A percentile compares a stretch with the other conserved stretches of the same genome.
phyloP scores from a whole-genome alignment of 2,888 invertebrate genomes.

The Chaetogeoica ovagalla region DNA sequence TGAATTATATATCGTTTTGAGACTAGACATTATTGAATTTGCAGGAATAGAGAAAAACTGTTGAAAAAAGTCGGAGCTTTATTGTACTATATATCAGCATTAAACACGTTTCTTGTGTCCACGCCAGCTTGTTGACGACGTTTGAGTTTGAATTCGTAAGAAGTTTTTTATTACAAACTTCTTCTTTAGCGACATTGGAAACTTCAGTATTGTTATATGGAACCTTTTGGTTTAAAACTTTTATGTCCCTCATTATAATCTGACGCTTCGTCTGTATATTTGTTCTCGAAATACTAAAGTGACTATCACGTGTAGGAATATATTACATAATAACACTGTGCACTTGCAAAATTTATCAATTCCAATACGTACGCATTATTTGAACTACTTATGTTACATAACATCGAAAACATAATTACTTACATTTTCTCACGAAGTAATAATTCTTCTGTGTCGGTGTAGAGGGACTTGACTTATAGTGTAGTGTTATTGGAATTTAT shows the following conservation, averaged over 20 bases:
- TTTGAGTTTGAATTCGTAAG: conserved; percentile 6
- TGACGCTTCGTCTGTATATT: background rate
- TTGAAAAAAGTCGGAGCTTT: background rate
- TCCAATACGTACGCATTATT: background rate
- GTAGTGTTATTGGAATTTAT: too few relatives aligned
- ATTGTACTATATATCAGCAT: background rate
- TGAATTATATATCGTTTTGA: too few relatives aligned
- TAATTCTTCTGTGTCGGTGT: too few relatives aligned
- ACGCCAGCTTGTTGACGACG: background rate
- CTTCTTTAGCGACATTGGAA: background rate
- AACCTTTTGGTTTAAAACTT: conserved; percentile 4
- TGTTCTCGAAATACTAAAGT: background rate
- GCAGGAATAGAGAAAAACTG: background rate
- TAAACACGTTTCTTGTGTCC: background rate
- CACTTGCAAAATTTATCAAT: background rate
- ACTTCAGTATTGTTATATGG: conserved; percentile 1
- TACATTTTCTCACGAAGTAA: too few relatives aligned
- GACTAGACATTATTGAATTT: background rate
- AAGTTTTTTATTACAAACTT: conserved; percentile 13
- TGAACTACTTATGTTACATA: too few relatives aligned
- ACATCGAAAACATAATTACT: too few relatives aligned
- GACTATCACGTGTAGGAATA: background rate
- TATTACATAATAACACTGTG: too few relatives aligned
- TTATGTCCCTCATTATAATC: background rate
- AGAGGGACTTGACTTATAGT: too few relatives aligned